phyloP scores from a whole-genome alignment of 2,888 invertebrate species.

The Perizoma flavofasciatum region DNA sequence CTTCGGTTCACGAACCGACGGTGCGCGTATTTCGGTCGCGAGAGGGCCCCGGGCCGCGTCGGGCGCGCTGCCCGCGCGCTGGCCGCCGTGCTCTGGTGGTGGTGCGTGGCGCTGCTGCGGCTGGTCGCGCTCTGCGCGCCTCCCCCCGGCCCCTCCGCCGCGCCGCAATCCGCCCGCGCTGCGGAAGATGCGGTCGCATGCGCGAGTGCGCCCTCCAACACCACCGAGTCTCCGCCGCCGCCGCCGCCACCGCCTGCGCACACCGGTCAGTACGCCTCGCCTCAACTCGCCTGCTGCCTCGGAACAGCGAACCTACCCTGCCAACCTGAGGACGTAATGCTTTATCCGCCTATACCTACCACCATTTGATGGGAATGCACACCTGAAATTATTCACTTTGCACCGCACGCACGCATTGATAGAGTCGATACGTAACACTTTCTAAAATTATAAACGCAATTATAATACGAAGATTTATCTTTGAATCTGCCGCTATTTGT shows the following conservation, averaged over 20 bases:
- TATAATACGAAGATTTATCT: constrained; percentile 30
- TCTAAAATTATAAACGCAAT: constrained; percentile 40
- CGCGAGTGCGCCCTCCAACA: constrained; percentile 73
- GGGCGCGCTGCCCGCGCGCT: constrained; percentile 81
- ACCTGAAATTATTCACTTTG: constrained; percentile 24
- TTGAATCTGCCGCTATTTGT: constrained; percentile 28
- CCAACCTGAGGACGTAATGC: constrained; percentile 4
- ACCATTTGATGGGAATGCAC: neutral
- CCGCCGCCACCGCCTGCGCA: constrained; percentile 58
- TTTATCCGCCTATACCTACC: constrained; percentile 4
- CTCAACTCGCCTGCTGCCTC: too few species aligned
- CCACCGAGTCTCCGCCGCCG: constrained; percentile 64
- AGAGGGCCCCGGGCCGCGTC: constrained; percentile 77
- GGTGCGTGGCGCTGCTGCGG: constrained; percentile 83
- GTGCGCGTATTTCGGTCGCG: constrained; percentile 81
- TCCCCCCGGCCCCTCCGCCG: constrained; percentile 73
- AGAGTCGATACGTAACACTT: constrained; percentile 33
- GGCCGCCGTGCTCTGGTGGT: constrained; percentile 83
- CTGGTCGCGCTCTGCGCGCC: constrained; percentile 80
- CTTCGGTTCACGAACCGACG: constrained; percentile 66
- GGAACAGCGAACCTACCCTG: neutral
- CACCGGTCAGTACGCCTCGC: constrained; percentile 72
- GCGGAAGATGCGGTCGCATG: constrained; percentile 76
- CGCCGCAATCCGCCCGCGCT: constrained; percentile 72
- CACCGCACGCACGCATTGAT: constrained; percentile 13